These are phyloP conservation scores for Babylonia areolata DNA, from an alignment of 1,140 invertebrate species.

Conservation along the genomic window DNA sequence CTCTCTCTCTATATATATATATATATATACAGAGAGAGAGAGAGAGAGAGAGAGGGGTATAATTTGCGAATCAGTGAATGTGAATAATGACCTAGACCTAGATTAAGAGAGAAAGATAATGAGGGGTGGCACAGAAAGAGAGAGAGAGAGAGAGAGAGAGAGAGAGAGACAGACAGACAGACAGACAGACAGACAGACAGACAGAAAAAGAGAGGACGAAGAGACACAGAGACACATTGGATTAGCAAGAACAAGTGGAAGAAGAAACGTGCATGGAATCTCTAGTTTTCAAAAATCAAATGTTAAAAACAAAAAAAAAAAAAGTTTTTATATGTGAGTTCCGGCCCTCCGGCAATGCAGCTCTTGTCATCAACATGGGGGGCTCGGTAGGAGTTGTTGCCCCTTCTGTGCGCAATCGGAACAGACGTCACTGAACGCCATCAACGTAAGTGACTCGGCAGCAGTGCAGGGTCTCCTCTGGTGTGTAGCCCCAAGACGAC, in stretches of 20 bases:
- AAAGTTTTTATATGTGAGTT: not conserved
- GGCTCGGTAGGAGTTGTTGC: no score
- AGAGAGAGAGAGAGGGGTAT: not conserved
- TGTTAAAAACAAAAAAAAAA: not conserved
- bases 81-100: no score
- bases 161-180: not conserved
- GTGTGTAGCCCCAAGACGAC: no score
- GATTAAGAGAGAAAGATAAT: no score
- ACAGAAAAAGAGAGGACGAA: not conserved
- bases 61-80: no score
- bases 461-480: no score
- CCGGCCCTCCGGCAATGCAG: no score
- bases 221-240: not conserved
- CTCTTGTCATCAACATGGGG: no score
- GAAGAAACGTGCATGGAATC: no score
- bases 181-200: not conserved
- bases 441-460: no score
- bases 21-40: not conserved
- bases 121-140: not conserved
- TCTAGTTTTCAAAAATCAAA: not conserved
- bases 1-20: not conserved
- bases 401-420: no score
- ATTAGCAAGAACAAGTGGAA: not conserved
- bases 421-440: no score
- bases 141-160: conserved; percentile 1